A percentile compares a stretch with the other conserved stretches of the same genome.
These are phyloP conservation scores for Chiloscyllium plagiosum DNA, from an alignment of 2,113 vertebrate genomes.

Conservation along the genomic window DNA sequence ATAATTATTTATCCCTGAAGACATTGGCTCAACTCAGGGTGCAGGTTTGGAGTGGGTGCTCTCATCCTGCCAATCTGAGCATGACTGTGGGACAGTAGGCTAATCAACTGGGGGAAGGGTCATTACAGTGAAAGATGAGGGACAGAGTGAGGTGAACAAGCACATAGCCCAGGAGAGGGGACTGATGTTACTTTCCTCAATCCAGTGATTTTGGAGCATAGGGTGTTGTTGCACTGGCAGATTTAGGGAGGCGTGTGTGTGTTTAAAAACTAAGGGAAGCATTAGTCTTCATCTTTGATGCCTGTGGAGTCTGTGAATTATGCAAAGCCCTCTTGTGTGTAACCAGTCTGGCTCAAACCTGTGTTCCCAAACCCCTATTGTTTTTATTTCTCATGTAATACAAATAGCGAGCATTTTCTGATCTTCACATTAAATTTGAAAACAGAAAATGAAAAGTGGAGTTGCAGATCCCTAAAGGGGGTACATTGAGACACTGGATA, in stretches of 20 bases:
- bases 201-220: not conserved
- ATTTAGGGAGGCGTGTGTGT: not conserved
- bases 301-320: constrained; percentile 60
- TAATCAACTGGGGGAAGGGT: not conserved
- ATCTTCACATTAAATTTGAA: not conserved
- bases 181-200: not conserved
- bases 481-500: not conserved
- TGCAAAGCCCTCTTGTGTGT: constrained; percentile 51
- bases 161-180: not conserved
- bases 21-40: not conserved
- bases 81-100: too few species aligned
- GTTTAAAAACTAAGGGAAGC: not conserved
- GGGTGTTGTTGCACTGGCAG: not conserved
- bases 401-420: not conserved
- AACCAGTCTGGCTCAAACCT: not conserved
- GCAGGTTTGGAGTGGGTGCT: not conserved
- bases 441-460: not conserved
- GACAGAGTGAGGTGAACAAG: not conserved
- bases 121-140: not conserved
- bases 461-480: not conserved
- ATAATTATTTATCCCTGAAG: not conserved
- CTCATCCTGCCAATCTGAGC: not conserved
- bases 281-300: constrained; percentile 43
- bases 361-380: not conserved
- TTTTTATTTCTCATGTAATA: not conserved